Conservation (phyloP, 2,113 vertebrate genomes). For the Plectropomus leopardus region DNA sequence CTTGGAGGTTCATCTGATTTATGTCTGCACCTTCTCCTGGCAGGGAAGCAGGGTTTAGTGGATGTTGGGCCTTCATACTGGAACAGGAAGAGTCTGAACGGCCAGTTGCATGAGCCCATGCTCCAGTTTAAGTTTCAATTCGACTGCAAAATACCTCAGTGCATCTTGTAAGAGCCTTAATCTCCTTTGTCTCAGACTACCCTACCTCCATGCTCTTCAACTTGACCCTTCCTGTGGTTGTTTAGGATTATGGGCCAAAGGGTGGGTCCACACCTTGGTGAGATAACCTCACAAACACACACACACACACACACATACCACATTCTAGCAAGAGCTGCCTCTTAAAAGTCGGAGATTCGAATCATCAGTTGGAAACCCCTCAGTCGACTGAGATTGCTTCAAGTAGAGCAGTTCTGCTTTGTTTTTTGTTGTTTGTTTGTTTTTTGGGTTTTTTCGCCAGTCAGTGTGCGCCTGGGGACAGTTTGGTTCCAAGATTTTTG, state of each 20-base stretch:
- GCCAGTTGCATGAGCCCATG: constrained; percentile 17
- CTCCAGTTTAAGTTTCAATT: constrained; percentile 1
- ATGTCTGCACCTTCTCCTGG: constrained; percentile 44
- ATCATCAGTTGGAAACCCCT: too few species aligned
- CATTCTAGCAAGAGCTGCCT: too few species aligned
- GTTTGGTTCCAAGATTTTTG: too few species aligned
- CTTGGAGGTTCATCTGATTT: constrained; percentile 51
- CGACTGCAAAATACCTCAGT: constrained; percentile 15
- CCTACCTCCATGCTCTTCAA: constrained; percentile 26
- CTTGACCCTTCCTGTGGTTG: constrained; percentile 52
- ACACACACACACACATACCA: background rate
- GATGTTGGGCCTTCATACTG: constrained; percentile 25
- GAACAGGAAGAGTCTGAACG: constrained; percentile 31
- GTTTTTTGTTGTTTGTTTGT: too few species aligned
- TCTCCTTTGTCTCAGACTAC: background rate
- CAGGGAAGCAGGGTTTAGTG: constrained; percentile 19
- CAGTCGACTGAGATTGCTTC: too few species aligned
- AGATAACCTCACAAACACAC: constrained; percentile 23
- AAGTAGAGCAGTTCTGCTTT: too few species aligned
- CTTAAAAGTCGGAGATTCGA: too few species aligned
- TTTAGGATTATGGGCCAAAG: constrained; percentile 31
- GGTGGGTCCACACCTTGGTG: constrained; percentile 9
- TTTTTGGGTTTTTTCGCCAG: too few species aligned
- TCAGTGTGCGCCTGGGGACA: too few species aligned
- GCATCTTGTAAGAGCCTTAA: constrained; percentile 19